Conservation (phyloP, 2,797 vertebrate species). For the Nyctibius grandis region DNA sequence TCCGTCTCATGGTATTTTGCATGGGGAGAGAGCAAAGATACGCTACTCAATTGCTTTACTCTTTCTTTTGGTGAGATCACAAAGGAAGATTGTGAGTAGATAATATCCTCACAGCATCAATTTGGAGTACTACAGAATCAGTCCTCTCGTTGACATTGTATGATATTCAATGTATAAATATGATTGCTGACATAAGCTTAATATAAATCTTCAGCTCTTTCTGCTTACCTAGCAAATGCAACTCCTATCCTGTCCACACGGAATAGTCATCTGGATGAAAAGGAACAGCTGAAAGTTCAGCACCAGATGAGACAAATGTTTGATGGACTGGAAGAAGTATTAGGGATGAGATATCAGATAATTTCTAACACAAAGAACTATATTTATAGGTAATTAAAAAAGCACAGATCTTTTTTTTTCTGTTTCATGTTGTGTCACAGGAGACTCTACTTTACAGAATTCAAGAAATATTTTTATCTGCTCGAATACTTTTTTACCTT, state of each 20-base stretch:
- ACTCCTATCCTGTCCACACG: background rate
- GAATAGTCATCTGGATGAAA: background rate
- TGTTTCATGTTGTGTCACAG: background rate
- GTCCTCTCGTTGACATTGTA: background rate
- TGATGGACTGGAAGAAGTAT: background rate
- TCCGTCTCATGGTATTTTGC: background rate
- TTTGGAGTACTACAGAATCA: background rate
- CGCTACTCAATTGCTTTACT: background rate
- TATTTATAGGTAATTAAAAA: background rate
- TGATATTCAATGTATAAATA: background rate
- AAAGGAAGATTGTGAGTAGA: background rate
- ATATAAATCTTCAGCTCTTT: background rate
- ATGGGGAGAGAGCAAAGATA: background rate
- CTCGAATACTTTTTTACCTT: background rate
- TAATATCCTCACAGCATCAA: background rate
- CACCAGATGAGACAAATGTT: background rate
- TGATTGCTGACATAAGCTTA: background rate
- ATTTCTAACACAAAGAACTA: background rate
- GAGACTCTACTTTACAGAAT: background rate
- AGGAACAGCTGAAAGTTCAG: background rate
- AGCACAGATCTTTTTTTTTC: rapidly evolving
- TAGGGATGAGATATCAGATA: background rate
- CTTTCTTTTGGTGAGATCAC: background rate
- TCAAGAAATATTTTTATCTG: background rate
- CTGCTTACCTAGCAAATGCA: background rate